These are phyloP conservation scores for Pardosa pseudoannulata DNA, from an alignment of 2,888 invertebrate species.

Conservation along the genomic window DNA sequence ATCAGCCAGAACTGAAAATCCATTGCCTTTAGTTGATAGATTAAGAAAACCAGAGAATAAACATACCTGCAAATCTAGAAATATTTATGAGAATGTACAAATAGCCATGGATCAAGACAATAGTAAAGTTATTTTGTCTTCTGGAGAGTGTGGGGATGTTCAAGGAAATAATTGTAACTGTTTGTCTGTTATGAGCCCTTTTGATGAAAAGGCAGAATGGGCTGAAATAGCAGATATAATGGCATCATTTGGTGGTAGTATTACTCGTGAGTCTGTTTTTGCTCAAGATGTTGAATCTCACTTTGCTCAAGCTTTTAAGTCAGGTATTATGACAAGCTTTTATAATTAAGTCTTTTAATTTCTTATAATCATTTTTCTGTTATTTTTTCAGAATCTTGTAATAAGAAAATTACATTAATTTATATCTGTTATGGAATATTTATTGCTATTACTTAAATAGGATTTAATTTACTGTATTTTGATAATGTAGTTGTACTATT, in stretches of 20 bases:
- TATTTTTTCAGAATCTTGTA: no score
- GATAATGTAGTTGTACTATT: no score
- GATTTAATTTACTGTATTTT: no score
- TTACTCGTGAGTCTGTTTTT: constrained; percentile 77
- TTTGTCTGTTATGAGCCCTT: constrained; percentile 83
- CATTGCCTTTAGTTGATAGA: not conserved
- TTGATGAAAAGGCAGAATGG: constrained; percentile 97
- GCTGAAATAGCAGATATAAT: constrained; percentile 96
- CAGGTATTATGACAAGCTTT: constrained; percentile 53
- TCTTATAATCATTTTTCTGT: no score
- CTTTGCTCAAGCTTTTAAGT: constrained; percentile 75
- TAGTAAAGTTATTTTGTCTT: constrained; percentile 50
- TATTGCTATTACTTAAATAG: no score
- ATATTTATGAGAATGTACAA: constrained; percentile 70
- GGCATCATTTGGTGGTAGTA: constrained; percentile 88
- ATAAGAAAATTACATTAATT: no score
- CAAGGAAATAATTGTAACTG: constrained; percentile 52
- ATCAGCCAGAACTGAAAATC: constrained; percentile 14
- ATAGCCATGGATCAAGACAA: constrained; percentile 64
- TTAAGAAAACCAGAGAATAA: constrained; percentile 21
- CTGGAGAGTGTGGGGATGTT: constrained; percentile 29
- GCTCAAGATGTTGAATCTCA: constrained; percentile 77
- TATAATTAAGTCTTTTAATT: no score
- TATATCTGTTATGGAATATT: no score
- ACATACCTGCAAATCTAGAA: constrained; percentile 49